Evolutionary conservation across 2,113 vertebrate genomes (phyloP).

Genomic region (Plecotus auritus): DNA sequence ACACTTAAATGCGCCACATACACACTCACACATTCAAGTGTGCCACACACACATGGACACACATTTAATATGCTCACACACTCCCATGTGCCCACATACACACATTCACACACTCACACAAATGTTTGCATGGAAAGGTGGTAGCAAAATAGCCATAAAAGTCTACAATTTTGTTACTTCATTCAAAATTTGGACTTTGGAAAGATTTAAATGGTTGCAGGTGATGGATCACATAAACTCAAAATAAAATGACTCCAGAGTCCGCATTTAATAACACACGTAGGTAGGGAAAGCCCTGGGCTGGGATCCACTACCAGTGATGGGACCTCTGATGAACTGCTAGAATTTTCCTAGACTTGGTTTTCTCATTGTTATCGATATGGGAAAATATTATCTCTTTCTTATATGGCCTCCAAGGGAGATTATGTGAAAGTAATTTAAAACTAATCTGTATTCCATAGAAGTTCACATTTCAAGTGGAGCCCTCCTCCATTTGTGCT

Average conservation of each 20-base stretch:
- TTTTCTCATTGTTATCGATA: not conserved
- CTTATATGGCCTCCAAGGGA: not conserved
- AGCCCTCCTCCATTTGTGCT: not conserved
- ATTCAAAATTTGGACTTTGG: not conserved
- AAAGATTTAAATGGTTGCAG: not conserved
- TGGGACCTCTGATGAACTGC: not conserved
- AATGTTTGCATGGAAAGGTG: not conserved
- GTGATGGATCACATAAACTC: not conserved
- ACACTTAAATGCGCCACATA: not conserved
- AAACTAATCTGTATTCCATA: not conserved
- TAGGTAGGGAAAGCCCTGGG: not conserved
- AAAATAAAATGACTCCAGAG: not conserved
- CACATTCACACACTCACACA: not conserved
- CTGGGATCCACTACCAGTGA: not conserved
- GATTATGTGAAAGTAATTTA: not conserved
- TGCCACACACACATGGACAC: not conserved
- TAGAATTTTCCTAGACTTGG: not conserved
- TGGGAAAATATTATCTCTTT: not conserved
- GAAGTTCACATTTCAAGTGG: not conserved
- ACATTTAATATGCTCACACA: not conserved
- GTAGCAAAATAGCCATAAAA: not conserved
- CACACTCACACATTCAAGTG: not conserved
- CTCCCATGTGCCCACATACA: not conserved
- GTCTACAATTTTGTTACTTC: not conserved
- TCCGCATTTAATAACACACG: not conserved